A percentile compares a stretch with the other conserved stretches of the same genome.
Conservation (phyloP, 2,888 invertebrate species). For the Drosophila picticornis region DNA sequence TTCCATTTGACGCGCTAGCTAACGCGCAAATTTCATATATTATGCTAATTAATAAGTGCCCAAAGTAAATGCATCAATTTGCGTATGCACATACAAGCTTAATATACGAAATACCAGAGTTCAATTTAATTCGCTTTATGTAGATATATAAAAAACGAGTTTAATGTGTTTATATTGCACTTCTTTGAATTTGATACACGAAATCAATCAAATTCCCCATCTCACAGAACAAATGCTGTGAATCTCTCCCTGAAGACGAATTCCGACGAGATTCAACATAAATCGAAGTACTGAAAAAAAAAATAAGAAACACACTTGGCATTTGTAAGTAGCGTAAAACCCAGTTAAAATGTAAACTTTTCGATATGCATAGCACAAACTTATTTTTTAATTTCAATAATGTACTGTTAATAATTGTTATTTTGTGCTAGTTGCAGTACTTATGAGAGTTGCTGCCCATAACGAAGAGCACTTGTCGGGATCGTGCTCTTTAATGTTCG, state of each 20-base stretch:
- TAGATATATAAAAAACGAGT: constrained; percentile 25
- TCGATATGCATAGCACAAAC: background rate
- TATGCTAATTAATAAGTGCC: constrained; percentile 31
- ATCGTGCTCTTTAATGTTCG: constrained; percentile 34
- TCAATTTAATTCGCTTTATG: constrained; percentile 11
- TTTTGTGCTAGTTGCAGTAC: constrained; percentile 11
- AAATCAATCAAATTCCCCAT: background rate
- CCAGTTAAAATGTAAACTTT: background rate
- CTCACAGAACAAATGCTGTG: background rate
- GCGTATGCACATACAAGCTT: background rate
- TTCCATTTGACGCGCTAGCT: constrained; percentile 7
- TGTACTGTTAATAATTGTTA: background rate
- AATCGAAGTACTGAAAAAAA: background rate
- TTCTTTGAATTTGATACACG: background rate
- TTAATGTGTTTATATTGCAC: background rate
- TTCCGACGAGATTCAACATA: background rate
- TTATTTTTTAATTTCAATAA: background rate
- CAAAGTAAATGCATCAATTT: constrained; percentile 6
- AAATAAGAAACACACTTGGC: background rate
- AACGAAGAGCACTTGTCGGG: constrained; percentile 21
- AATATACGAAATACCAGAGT: constrained; percentile 48
- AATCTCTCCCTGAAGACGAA: background rate
- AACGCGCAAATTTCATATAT: constrained; percentile 23
- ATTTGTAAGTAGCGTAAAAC: too few species aligned
- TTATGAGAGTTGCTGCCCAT: background rate